phyloP scores from a whole-genome alignment of 2,797 vertebrate genomes.

The Aplochiton taeniatus region DNA sequence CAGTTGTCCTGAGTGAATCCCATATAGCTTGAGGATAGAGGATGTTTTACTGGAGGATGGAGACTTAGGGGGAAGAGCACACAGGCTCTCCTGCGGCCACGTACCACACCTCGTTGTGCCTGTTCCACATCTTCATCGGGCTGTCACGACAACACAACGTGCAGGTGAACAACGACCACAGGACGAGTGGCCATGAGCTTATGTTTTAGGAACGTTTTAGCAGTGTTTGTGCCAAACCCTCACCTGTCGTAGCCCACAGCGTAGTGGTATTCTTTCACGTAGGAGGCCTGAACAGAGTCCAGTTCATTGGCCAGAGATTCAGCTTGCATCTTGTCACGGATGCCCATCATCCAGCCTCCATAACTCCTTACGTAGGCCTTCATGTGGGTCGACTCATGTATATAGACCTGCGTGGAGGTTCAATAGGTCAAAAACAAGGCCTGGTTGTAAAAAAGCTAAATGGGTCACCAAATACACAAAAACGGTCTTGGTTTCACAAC shows the following conservation, averaged over 20 bases:
- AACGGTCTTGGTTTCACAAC: neutral
- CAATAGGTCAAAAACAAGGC: neutral
- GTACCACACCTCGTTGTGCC: constrained; percentile 78
- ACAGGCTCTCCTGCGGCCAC: constrained; percentile 41
- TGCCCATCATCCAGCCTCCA: constrained; percentile 47
- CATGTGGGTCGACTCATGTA: constrained; percentile 46
- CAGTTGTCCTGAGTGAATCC: too few species aligned
- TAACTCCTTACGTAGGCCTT: constrained; percentile 60
- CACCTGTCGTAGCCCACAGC: constrained; percentile 74
- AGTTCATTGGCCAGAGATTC: constrained; percentile 40
- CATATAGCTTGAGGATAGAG: too few species aligned
- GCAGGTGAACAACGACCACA: neutral
- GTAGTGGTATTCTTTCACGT: constrained; percentile 42
- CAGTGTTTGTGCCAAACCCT: neutral
- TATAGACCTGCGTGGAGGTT: constrained; percentile 61
- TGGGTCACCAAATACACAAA: neutral
- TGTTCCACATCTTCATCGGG: constrained; percentile 61
- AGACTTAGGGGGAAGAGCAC: constrained; percentile 44
- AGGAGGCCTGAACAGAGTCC: constrained; percentile 39
- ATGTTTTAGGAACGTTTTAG: neutral
- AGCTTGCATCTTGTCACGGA: neutral
- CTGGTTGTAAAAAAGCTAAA: neutral
- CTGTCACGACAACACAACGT: constrained; percentile 53
- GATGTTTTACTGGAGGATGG: neutral
- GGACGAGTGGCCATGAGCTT: neutral